phyloP scores from a whole-genome alignment of 2,888 invertebrate genomes.

The Tuberolachnus salignus region DNA sequence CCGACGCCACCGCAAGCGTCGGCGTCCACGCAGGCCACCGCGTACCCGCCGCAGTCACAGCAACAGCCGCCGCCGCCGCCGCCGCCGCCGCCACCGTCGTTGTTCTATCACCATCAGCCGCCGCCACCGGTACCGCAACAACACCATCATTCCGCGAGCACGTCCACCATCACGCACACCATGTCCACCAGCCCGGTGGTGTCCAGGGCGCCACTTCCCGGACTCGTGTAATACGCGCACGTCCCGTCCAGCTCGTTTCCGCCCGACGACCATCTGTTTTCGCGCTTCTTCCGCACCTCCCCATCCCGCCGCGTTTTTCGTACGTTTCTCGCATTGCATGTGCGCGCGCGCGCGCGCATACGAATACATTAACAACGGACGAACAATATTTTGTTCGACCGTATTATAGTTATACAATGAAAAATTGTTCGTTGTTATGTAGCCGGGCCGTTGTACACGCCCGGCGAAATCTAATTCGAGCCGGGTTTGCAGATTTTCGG shows the following conservation, averaged over 20 bases:
- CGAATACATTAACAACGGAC: too few species aligned
- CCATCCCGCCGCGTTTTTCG: not conserved
- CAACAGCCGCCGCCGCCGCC: slow-evolving; percentile 65
- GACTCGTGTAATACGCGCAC: slow-evolving; percentile 65
- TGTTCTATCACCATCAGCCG: slow-evolving; percentile 64
- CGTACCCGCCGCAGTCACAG: slow-evolving; percentile 65
- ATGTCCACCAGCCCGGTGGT: slow-evolving; percentile 72
- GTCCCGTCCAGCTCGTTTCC: not conserved
- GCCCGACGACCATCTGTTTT: not conserved
- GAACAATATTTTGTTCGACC: not conserved
- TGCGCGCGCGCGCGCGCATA: too few species aligned
- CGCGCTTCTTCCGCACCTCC: not conserved
- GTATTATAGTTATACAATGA: not conserved
- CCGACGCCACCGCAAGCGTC: slow-evolving; percentile 61
- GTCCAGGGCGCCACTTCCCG: slow-evolving; percentile 72
- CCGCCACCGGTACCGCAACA: slow-evolving; percentile 62
- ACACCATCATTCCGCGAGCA: slow-evolving; percentile 63
- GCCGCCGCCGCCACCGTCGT: slow-evolving; percentile 65
- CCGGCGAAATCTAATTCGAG: not conserved
- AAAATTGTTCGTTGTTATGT: not conserved
- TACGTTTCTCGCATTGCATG: too few species aligned
- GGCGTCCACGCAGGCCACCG: slow-evolving; percentile 60
- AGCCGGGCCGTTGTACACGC: not conserved
- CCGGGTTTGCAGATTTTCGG: not conserved
- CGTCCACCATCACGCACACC: slow-evolving; percentile 62